phyloP scores from a whole-genome alignment of 2,888 invertebrate genomes.

The Lymantria monacha region DNA sequence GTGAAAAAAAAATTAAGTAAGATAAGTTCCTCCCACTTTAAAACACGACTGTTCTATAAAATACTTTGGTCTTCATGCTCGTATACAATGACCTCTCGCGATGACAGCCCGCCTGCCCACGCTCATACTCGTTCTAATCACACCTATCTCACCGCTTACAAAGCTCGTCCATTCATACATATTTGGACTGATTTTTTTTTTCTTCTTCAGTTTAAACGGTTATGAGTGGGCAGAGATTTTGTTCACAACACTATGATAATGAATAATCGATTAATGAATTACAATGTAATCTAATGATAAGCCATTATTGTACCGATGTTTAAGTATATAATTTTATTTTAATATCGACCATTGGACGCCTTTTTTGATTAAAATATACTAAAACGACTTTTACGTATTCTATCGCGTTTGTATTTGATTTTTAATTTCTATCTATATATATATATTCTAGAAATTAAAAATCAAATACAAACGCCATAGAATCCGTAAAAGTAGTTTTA shows the following conservation, averaged over 20 bases:
- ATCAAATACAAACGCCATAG: no score
- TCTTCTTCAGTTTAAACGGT: constrained; percentile 47
- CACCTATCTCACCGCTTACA: constrained; percentile 63
- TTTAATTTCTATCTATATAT: no score
- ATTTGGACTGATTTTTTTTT: constrained; percentile 60
- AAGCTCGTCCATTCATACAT: constrained; percentile 69
- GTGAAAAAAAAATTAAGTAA: constrained; percentile 17
- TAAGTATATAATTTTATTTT: constrained; percentile 7
- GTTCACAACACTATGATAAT: constrained; percentile 56
- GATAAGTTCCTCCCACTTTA: constrained; percentile 35
- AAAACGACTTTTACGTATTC: no score
- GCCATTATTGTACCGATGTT: constrained; percentile 18
- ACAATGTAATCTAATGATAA: constrained; percentile 29
- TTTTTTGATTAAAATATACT: not conserved
- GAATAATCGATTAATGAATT: constrained; percentile 41
- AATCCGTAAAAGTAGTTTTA: no score
- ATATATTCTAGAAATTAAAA: no score
- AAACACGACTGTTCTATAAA: constrained; percentile 46
- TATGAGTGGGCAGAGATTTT: constrained; percentile 67
- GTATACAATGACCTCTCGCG: constrained; percentile 71
- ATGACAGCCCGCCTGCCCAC: constrained; percentile 76
- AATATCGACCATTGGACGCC: constrained; percentile 7
- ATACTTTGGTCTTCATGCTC: constrained; percentile 42
- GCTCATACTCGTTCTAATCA: constrained; percentile 71
- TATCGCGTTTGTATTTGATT: not conserved